Evolutionary conservation across 2,797 vertebrate species (phyloP).

Genomic region (Perodicticus potto): DNA sequence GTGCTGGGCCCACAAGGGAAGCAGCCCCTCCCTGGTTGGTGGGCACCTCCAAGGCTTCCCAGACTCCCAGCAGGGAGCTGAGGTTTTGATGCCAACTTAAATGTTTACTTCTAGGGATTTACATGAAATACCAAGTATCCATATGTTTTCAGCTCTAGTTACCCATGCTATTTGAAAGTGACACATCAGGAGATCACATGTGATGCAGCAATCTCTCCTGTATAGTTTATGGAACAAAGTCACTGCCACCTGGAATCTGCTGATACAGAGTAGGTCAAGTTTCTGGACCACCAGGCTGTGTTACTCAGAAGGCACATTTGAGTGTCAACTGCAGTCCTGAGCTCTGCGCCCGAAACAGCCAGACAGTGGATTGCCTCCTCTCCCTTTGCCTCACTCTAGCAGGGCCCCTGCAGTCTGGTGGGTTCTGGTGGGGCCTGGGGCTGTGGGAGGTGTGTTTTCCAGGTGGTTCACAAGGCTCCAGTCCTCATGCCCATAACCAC

Average conservation of each 20-base stretch:
- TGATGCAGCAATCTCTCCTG: rapidly evolving
- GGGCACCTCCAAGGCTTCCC: not conserved
- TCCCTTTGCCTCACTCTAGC: not conserved
- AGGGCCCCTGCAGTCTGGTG: not conserved
- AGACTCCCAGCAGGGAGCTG: rapidly evolving
- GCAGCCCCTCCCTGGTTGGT: not conserved
- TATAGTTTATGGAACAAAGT: not conserved
- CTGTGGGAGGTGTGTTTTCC: not conserved
- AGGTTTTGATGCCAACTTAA: not conserved
- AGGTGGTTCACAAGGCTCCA: rapidly evolving
- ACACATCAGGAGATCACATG: rapidly evolving
- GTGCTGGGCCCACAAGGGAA: too few relatives aligned
- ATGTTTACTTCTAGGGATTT: rapidly evolving
- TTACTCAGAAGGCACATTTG: rapidly evolving
- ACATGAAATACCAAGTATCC: rapidly evolving
- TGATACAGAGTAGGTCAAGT: not conserved
- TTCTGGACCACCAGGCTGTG: rapidly evolving
- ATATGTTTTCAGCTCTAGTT: rapidly evolving
- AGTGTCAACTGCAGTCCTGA: not conserved
- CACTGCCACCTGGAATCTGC: too few relatives aligned
- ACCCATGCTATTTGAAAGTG: too few relatives aligned
- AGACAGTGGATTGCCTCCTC: rapidly evolving
- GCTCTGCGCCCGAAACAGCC: not conserved
- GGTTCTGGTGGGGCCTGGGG: not conserved
- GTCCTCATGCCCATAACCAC: not conserved